Conservation (phyloP, 2,888 invertebrate genomes). For the Bellardia pandia region DNA sequence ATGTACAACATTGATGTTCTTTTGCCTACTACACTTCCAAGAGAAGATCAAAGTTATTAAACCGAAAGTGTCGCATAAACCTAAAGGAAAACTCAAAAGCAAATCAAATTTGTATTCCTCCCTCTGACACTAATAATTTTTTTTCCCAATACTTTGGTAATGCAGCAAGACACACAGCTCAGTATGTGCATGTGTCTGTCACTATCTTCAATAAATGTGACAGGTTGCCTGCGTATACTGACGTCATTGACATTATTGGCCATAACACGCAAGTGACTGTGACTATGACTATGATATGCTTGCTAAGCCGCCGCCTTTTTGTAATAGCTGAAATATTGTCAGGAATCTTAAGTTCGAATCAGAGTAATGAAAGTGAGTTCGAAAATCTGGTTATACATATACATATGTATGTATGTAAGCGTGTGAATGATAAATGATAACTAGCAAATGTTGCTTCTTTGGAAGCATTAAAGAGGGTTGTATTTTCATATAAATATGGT, state of each 20-base stretch:
- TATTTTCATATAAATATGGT: background rate
- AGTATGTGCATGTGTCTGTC: conserved; percentile 49
- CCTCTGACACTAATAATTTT: background rate
- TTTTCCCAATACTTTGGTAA: background rate
- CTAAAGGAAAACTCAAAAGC: conserved; percentile 27
- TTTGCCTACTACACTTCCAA: conserved; percentile 8
- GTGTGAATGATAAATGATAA: background rate
- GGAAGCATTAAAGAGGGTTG: background rate
- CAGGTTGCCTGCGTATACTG: conserved; percentile 57
- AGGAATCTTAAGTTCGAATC: conserved; percentile 42
- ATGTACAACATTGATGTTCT: conserved; percentile 17
- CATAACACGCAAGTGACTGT: conserved; percentile 47
- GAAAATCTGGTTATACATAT: background rate
- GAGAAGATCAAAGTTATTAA: conserved; percentile 34
- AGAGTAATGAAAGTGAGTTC: conserved; percentile 34
- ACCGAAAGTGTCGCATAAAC: conserved; percentile 27
- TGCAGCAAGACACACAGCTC: conserved; percentile 23
- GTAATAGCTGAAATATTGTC: conserved; percentile 38
- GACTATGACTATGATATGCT: background rate
- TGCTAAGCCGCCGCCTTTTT: conserved; percentile 52
- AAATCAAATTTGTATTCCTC: conserved; percentile 25
- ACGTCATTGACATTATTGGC: conserved; percentile 58
- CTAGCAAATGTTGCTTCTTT: background rate
- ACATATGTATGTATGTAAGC: background rate
- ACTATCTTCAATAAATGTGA: conserved; percentile 52